A percentile compares a stretch with the other conserved stretches of the same genome.
These are phyloP conservation scores for Edolisoma coerulescens DNA, from an alignment of 2,113 vertebrate genomes.

Conservation along the genomic window DNA sequence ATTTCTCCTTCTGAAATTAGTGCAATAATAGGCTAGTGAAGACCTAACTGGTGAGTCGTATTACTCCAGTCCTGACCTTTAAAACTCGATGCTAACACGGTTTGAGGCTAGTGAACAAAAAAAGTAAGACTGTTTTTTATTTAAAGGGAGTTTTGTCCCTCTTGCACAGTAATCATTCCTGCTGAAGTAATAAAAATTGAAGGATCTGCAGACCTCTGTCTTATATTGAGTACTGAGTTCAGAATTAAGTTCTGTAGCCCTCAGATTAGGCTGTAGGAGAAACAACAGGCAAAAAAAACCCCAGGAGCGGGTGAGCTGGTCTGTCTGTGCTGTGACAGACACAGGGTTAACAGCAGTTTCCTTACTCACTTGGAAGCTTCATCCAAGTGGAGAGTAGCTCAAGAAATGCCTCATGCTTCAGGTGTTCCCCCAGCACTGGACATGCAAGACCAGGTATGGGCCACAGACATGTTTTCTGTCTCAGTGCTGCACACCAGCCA, in stretches of 20 bases:
- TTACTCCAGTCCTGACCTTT: neutral
- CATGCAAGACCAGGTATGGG: rapidly evolving
- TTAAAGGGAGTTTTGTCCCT: neutral
- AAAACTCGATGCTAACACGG: neutral
- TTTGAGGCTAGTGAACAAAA: neutral
- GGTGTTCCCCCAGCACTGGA: neutral
- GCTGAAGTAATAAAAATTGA: neutral
- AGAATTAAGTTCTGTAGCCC: neutral
- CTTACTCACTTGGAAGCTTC: neutral
- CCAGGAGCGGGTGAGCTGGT: neutral
- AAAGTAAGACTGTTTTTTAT: neutral
- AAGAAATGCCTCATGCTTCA: neutral
- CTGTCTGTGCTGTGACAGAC: neutral
- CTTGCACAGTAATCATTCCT: neutral
- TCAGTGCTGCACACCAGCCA: neutral
- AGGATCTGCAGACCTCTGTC: neutral
- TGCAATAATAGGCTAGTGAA: neutral
- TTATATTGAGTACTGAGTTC: neutral
- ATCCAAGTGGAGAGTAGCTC: neutral
- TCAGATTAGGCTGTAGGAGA: neutral
- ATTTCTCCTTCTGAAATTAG: neutral
- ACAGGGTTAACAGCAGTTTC: neutral
- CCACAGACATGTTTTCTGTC: neutral
- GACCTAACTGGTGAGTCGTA: neutral
- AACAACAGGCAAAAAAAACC: neutral